Conservation (phyloP, 1,140 invertebrate genomes). For the Cherax destructor region DNA sequence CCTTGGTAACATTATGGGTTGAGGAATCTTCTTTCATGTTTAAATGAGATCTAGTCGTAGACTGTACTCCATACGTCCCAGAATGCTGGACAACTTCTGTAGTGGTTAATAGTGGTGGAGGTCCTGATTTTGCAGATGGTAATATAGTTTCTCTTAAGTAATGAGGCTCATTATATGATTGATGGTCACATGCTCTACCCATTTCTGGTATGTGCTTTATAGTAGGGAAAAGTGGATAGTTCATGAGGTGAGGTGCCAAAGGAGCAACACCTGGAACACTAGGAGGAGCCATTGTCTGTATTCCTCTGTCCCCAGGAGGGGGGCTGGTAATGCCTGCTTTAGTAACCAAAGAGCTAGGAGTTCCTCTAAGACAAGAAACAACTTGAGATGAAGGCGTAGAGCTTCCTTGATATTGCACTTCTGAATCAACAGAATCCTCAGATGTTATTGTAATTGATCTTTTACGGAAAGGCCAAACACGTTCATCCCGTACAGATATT, state of each 20-base stretch:
- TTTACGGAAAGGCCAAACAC: constrained; percentile 42
- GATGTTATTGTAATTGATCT: constrained; percentile 31
- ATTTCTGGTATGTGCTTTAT: constrained; percentile 20
- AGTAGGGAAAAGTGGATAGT: constrained; percentile 1
- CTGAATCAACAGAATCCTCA: constrained; percentile 26
- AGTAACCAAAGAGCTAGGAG: constrained; percentile 14
- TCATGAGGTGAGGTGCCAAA: constrained; percentile 16
- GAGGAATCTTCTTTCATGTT: background rate
- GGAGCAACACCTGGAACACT: constrained; percentile 22
- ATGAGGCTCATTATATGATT: constrained; percentile 34
- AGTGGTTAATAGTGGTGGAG: constrained; percentile 20
- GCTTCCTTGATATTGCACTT: constrained; percentile 26
- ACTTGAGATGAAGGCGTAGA: constrained; percentile 8
- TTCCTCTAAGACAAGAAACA: constrained; percentile 27
- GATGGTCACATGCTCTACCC: constrained; percentile 16
- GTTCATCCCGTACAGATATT: constrained; percentile 28
- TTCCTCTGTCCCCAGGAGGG: constrained; percentile 8
- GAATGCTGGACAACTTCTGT: constrained; percentile 15
- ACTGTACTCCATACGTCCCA: constrained; percentile 9
- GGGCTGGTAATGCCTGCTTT: constrained; percentile 3
- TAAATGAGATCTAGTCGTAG: background rate
- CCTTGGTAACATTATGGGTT: constrained; percentile 6
- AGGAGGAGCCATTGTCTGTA: constrained; percentile 28
- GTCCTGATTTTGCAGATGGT: constrained; percentile 21
- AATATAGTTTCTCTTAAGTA: constrained; percentile 24